Percentiles rank a stretch among this genome's conserved stretches.
These are phyloP conservation scores for Zeuzera pyrina DNA, from an alignment of 2,888 invertebrate species.

Conservation along the genomic window DNA sequence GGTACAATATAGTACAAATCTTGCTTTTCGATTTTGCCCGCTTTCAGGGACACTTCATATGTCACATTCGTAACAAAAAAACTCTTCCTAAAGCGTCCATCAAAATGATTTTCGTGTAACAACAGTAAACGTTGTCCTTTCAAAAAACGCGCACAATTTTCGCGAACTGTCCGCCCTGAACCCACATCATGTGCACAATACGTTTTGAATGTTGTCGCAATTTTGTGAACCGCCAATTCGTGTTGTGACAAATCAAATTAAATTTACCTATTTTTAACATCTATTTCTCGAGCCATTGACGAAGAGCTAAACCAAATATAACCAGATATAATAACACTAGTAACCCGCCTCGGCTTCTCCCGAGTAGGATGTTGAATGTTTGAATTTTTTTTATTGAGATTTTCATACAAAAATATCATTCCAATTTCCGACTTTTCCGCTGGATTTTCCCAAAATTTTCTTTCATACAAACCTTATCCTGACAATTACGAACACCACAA, in stretches of 20 bases:
- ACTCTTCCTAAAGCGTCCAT: slow-evolving; percentile 51
- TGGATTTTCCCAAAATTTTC: too few relatives aligned
- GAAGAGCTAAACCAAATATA: too few relatives aligned
- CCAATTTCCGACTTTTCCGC: too few relatives aligned
- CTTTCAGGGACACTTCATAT: slow-evolving; percentile 18
- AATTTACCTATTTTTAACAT: slow-evolving; percentile 24
- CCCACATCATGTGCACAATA: slow-evolving; percentile 64
- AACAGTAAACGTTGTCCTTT: slow-evolving; percentile 52
- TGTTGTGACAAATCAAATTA: slow-evolving; percentile 47
- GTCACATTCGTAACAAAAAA: slow-evolving; percentile 36
- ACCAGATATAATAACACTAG: too few relatives aligned
- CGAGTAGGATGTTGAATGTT: too few relatives aligned
- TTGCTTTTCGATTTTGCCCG: slow-evolving; percentile 2
- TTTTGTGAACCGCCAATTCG: slow-evolving; percentile 39
- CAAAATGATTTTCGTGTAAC: slow-evolving; percentile 56
- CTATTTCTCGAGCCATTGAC: too few relatives aligned
- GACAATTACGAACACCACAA: too few relatives aligned
- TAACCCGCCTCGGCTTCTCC: too few relatives aligned
- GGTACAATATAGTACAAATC: too few relatives aligned
- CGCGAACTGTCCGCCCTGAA: slow-evolving; percentile 31
- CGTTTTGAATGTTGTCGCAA: slow-evolving; percentile 39
- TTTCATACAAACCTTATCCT: too few relatives aligned
- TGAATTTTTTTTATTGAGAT: too few relatives aligned
- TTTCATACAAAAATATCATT: too few relatives aligned
- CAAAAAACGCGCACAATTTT: slow-evolving; percentile 51